These are phyloP conservation scores for Plebejus argus DNA, from an alignment of 2,888 invertebrate genomes.

Conservation along the genomic window DNA sequence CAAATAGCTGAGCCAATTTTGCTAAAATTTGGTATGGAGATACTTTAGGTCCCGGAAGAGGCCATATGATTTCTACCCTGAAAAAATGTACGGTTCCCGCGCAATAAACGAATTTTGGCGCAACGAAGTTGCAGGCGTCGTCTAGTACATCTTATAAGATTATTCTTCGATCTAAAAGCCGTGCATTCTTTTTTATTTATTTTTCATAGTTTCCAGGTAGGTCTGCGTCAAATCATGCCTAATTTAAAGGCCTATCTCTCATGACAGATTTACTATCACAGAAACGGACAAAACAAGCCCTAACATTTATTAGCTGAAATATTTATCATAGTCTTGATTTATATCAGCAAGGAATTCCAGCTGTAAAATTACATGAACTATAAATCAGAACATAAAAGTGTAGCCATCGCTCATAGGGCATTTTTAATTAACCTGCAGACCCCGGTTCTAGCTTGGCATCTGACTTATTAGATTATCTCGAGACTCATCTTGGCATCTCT, in stretches of 20 bases:
- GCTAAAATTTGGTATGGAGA: too few species aligned
- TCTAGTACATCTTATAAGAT: too few species aligned
- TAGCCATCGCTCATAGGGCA: constrained; percentile 49
- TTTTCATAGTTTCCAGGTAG: neutral
- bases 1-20: too few species aligned
- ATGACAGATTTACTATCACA: neutral
- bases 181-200: too few species aligned
- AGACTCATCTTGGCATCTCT: constrained; percentile 66
- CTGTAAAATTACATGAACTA: constrained; percentile 41
- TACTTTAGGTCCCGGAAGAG: too few species aligned
- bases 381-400: constrained; percentile 66
- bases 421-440: constrained; percentile 80
- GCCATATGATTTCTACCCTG: too few species aligned
- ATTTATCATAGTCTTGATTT: constrained; percentile 10
- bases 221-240: neutral
- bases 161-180: too few species aligned
- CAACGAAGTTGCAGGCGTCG: too few species aligned
- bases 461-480: constrained; percentile 79
- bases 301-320: constrained; percentile 6
- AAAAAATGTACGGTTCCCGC: too few species aligned
- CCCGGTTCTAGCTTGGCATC: constrained; percentile 71
- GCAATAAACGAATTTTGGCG: too few species aligned
- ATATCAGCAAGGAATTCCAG: constrained; percentile 31
- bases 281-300: neutral
- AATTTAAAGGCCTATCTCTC: constrained; percentile 3